Conservation (phyloP, 2,113 vertebrate species). For the Crotalus horridus region DNA sequence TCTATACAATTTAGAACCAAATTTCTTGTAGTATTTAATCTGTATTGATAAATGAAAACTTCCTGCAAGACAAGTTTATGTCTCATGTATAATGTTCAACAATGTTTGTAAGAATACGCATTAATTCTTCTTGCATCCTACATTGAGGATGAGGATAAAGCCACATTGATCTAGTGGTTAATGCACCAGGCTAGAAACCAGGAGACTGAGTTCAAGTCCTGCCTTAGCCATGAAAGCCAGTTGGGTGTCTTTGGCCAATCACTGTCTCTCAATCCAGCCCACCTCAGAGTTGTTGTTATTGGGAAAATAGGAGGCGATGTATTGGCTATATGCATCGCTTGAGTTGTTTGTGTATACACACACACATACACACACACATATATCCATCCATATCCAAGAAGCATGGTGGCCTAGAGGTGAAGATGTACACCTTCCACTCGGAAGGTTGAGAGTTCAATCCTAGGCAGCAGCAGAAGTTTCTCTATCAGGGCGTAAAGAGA, state of each 20-base stretch:
- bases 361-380: too few relatives aligned
- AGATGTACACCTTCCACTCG: not conserved
- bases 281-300: not conserved
- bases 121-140: not conserved
- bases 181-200: not conserved
- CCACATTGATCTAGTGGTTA: not conserved
- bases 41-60: not conserved
- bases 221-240: not conserved
- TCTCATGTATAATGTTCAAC: not conserved
- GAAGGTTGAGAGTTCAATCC: not conserved
- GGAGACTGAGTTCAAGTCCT: not conserved
- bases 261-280: not conserved
- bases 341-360: too few relatives aligned
- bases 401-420: not conserved
- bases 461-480: not conserved
- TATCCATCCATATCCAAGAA: not conserved
- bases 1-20: not conserved
- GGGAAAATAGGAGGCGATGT: too few relatives aligned
- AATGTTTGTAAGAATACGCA: not conserved
- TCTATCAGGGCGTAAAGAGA: not conserved
- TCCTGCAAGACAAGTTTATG: not conserved
- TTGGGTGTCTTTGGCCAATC: not conserved
- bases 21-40: not conserved
- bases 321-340: too few relatives aligned
- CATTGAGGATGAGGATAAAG: not conserved